A percentile compares a stretch with the other conserved stretches of the same genome.
Conservation (phyloP, 2,888 invertebrate species). For the Clunio marinus region DNA sequence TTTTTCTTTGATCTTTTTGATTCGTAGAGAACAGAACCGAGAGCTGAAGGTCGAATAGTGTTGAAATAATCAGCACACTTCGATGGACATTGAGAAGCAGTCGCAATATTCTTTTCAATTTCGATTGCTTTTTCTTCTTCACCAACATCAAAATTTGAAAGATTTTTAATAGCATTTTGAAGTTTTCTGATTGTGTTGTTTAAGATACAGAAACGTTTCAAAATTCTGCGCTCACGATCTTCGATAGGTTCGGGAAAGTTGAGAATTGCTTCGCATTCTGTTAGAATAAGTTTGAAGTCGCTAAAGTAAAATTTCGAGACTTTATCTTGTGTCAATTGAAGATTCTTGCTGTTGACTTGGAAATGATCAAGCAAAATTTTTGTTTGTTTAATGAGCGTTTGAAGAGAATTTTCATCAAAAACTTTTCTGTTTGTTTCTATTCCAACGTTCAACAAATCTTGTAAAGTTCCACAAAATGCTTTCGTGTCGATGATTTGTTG, state of each 20-base stretch:
- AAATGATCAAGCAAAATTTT: slow-evolving; percentile 47
- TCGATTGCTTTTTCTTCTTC: not conserved
- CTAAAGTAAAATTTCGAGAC: slow-evolving; percentile 43
- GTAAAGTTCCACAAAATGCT: slow-evolving; percentile 46
- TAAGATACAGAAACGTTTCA: slow-evolving; percentile 49
- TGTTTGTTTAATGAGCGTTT: slow-evolving; percentile 45
- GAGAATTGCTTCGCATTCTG: slow-evolving; percentile 48
- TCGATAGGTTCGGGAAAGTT: slow-evolving; percentile 45
- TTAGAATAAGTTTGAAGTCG: slow-evolving; percentile 45
- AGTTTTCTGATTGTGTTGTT: slow-evolving; percentile 46
- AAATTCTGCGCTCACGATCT: slow-evolving; percentile 45
- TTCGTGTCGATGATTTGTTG: slow-evolving; percentile 48
- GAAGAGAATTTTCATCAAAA: slow-evolving; percentile 44
- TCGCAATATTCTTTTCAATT: no score
- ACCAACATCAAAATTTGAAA: not conserved
- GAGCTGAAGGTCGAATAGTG: slow-evolving; percentile 29
- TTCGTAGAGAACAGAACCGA: slow-evolving; percentile 16
- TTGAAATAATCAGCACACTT: slow-evolving; percentile 42
- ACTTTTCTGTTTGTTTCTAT: slow-evolving; percentile 43
- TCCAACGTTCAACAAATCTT: slow-evolving; percentile 44
- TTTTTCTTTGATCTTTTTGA: slow-evolving; percentile 14
- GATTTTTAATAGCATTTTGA: slow-evolving; percentile 42
- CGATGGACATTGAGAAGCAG: slow-evolving; percentile 42
- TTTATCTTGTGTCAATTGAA: slow-evolving; percentile 42
- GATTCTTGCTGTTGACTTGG: slow-evolving; percentile 43